Evolutionary conservation across 30 jellyfish, hydroid and myxozoan genomes (phyloP).

Genomic region (Rhopilema esculentum): DNA sequence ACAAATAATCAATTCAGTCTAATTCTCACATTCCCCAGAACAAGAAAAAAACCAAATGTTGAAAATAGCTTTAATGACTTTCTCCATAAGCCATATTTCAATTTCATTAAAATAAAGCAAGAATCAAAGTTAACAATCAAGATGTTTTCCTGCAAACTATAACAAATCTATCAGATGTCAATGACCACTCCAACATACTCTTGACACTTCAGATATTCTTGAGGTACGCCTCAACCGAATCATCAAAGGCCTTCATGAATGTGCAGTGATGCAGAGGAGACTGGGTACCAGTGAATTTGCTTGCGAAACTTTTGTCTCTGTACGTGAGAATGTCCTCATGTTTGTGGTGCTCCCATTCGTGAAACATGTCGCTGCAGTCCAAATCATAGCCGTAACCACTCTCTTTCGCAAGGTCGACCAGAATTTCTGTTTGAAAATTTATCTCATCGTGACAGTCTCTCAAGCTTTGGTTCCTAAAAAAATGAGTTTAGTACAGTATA

Average conservation of each 20-base stretch:
- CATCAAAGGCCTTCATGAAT: constrained; percentile 69
- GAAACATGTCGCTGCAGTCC: constrained; percentile 39
- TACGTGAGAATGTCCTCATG: constrained; percentile 43
- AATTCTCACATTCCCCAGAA: no score
- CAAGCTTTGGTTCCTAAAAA: not conserved
- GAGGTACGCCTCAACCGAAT: constrained; percentile 27
- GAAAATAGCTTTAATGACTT: no score
- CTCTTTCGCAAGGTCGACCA: constrained; percentile 49
- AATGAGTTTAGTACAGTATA: not conserved
- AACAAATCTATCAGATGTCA: no score
- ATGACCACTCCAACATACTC: not conserved
- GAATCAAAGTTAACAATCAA: no score
- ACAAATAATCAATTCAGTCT: no score
- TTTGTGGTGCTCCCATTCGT: constrained; percentile 55
- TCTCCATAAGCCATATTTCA: no score
- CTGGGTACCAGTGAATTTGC: constrained; percentile 58
- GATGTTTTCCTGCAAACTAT: no score
- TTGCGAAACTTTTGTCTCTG: constrained; percentile 53
- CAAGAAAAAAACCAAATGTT: no score
- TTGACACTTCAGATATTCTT: not conserved
- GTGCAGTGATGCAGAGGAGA: constrained; percentile 44
- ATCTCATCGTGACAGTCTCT: constrained; percentile 63
- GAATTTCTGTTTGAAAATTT: constrained; percentile 53
- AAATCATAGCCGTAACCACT: constrained; percentile 38
- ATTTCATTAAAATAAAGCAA: no score